These are phyloP conservation scores for Dasypus novemcinctus DNA, from an alignment of 2,113 vertebrate genomes.

Conservation along the genomic window DNA sequence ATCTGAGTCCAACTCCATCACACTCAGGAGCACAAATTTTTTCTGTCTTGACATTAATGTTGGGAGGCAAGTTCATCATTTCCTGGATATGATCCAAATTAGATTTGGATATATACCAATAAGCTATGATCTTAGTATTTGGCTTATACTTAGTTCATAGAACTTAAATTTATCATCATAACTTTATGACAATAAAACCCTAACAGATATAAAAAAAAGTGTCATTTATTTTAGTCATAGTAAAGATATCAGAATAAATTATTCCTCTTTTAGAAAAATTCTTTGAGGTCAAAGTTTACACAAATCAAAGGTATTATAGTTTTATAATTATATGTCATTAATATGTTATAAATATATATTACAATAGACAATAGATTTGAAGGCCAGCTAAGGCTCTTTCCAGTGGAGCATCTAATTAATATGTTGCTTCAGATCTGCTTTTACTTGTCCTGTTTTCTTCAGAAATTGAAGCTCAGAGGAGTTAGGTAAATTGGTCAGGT, in stretches of 20 bases:
- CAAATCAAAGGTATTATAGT: not conserved
- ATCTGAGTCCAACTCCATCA: too few species aligned
- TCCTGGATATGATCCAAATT: not conserved
- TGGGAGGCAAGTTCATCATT: not conserved
- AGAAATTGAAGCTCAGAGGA: not conserved
- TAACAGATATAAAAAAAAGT: not conserved
- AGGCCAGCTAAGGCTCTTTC: not conserved
- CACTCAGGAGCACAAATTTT: too few species aligned
- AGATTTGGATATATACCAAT: not conserved
- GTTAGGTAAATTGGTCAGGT: not conserved
- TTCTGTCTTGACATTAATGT: not conserved
- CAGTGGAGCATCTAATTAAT: not conserved
- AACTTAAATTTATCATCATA: not conserved
- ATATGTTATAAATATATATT: too few species aligned
- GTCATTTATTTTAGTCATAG: not conserved
- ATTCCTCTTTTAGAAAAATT: not conserved
- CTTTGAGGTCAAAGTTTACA: not conserved
- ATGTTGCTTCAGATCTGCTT: not conserved
- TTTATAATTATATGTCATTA: not conserved
- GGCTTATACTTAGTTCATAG: not conserved
- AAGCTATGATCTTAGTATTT: not conserved
- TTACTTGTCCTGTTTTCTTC: conserved; percentile 29
- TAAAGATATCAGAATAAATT: conserved; percentile 24
- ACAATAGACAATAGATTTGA: not conserved
- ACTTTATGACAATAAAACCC: not conserved